These are phyloP conservation scores for Xestia sexstrigata DNA, from an alignment of 2,888 invertebrate genomes.

Conservation along the genomic window DNA sequence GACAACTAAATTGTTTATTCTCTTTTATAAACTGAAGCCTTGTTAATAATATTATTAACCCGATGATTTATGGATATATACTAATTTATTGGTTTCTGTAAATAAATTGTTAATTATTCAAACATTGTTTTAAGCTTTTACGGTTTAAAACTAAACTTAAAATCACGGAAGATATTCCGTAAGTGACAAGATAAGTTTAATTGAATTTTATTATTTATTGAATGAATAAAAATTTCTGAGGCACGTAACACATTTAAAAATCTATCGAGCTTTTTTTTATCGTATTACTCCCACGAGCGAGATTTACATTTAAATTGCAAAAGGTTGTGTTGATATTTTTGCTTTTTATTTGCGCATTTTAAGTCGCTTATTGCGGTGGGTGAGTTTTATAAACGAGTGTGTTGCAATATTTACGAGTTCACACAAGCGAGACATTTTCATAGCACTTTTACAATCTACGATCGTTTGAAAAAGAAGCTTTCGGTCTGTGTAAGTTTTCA, in stretches of 20 bases:
- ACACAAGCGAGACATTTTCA: constrained; percentile 4
- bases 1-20: constrained; percentile 70
- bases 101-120: no score
- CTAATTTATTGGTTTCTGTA: no score
- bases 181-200: no score
- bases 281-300: neutral
- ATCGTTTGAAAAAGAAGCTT: neutral
- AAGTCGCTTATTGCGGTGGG: no score
- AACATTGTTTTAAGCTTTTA: no score
- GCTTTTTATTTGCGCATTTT: no score
- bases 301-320: constrained; percentile 42
- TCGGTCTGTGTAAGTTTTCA: neutral
- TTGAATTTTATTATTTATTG: no score
- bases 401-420: constrained; percentile 39
- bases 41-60: constrained; percentile 11
- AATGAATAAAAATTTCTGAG: neutral
- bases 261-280: neutral
- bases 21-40: constrained; percentile 18
- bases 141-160: no score
- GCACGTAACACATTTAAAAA: neutral
- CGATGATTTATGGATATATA: neutral
- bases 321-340: neutral
- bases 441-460: neutral
- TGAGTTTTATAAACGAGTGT: constrained; percentile 38
- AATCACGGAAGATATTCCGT: no score